A percentile compares a stretch with the other conserved stretches of the same genome.
These are phyloP conservation scores for Saccopteryx leptura DNA, from an alignment of 2,113 vertebrate genomes.

Conservation along the genomic window DNA sequence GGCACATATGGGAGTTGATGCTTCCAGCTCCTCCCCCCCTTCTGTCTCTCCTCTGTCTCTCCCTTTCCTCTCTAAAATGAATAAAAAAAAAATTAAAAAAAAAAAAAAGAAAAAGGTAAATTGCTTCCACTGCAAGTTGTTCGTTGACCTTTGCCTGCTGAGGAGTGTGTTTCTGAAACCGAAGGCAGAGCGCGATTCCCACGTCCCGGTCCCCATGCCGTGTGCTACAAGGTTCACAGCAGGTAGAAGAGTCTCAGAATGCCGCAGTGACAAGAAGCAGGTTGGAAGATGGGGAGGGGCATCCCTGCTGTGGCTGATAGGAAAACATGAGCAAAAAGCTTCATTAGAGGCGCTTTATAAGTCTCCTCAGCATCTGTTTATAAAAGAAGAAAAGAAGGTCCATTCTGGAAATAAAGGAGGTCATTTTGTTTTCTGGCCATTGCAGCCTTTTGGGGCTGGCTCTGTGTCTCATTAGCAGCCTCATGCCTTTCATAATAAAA, in stretches of 20 bases:
- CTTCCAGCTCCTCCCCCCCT: too few relatives aligned
- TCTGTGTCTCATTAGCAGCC: not conserved
- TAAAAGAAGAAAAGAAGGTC: not conserved
- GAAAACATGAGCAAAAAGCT: not conserved
- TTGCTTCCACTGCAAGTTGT: not conserved
- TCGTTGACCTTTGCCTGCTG: constrained; percentile 34
- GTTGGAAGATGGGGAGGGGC: not conserved
- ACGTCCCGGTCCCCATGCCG: not conserved
- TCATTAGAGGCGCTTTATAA: not conserved
- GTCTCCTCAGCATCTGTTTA: not conserved
- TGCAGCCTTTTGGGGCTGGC: not conserved
- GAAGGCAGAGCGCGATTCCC: not conserved
- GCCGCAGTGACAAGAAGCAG: not conserved
- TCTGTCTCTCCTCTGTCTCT: too few relatives aligned
- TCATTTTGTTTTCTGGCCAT: not conserved
- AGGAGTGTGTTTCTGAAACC: constrained; percentile 18
- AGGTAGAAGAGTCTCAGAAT: not conserved
- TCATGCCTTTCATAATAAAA: not conserved
- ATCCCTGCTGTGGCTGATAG: not conserved
- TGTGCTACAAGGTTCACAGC: not conserved
- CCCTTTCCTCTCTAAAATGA: too few relatives aligned
- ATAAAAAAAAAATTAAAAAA: too few relatives aligned
- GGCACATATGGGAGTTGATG: too few relatives aligned
- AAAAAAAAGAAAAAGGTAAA: not conserved
- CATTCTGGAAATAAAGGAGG: not conserved